Conservation (phyloP, 2,113 vertebrate species). For the Ictidomys tridecemlineatus region DNA sequence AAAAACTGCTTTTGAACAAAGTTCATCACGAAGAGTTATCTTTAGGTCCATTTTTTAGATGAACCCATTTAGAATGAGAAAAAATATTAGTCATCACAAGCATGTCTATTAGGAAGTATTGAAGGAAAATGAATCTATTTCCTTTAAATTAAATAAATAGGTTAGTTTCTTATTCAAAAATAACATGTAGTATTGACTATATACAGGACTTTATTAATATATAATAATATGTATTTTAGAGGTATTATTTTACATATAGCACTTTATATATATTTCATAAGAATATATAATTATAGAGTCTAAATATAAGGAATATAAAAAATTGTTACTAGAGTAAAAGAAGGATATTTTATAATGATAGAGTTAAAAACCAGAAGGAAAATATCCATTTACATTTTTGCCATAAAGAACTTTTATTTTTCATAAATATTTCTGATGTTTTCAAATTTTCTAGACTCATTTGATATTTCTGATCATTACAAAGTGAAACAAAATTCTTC, state of each 20-base stretch:
- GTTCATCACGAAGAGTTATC: background rate
- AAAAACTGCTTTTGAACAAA: background rate
- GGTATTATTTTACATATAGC: background rate
- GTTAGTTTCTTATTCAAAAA: background rate
- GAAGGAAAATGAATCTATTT: background rate
- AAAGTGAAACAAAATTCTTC: constrained; percentile 7
- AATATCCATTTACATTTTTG: background rate
- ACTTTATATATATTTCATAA: background rate
- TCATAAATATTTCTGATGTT: background rate
- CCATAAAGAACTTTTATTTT: background rate
- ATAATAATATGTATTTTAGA: background rate
- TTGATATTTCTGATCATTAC: background rate
- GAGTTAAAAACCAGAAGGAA: background rate
- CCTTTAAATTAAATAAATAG: background rate
- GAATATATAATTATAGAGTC: background rate
- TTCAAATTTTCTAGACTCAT: background rate
- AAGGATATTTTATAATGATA: background rate
- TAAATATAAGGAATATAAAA: background rate
- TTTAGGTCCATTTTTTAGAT: background rate
- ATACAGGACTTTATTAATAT: background rate
- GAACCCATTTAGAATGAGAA: background rate
- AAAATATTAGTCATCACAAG: constrained; percentile 44
- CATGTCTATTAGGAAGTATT: background rate
- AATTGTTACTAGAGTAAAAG: background rate
- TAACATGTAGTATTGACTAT: background rate